Evolutionary conservation across 2,797 vertebrate species (phyloP), one percentile per base, ranked within the genome.

Genomic region (Merluccius polli): DNA sequence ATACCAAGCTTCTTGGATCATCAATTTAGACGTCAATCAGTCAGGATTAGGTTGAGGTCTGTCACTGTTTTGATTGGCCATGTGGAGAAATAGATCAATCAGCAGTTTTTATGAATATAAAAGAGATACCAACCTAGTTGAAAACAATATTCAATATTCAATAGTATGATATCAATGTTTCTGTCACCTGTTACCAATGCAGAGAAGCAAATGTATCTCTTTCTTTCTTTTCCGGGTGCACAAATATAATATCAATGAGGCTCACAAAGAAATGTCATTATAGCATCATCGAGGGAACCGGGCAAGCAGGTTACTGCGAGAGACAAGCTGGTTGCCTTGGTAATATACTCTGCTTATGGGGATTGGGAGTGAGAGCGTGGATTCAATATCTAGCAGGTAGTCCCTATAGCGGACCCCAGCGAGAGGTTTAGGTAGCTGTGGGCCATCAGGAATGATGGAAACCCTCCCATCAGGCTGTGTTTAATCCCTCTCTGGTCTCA

Each of bases 241-340:
- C 63, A 77, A 73, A 73, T 73, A 24, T 21, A 75, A 76, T 82
- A 78, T 77, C 74, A 80, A 4, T 81, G 72, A 81, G 15, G 33
- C 35, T 9, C n/a, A 73, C 63, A 78, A 77, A 76, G 80, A 75
- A 82, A 78, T 30, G 75, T 52, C 72, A n/a, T 84, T 75, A 76
- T 78, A 78, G 69, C 9, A 36, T 79, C 81, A 88, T 75, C 70
- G 44, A 59, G 21, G 79, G 71, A n/a, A 32, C 44, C 30, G 65
- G 79, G 75, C 78, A 84, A 85, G 74, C 78, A 52, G 80, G 83
- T 86, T 84, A 77, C 75, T 0, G 73, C 27, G 18, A 80, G 76
- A 83, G 83, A 84, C 6, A 5, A 83, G 73, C 78, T 82, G 77
- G 87, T 88, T 89, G 79, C 87, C 59, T 76, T 89, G 83, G 89